phyloP scores from a whole-genome alignment of 2,888 invertebrate genomes.

The Lithodes maja region DNA sequence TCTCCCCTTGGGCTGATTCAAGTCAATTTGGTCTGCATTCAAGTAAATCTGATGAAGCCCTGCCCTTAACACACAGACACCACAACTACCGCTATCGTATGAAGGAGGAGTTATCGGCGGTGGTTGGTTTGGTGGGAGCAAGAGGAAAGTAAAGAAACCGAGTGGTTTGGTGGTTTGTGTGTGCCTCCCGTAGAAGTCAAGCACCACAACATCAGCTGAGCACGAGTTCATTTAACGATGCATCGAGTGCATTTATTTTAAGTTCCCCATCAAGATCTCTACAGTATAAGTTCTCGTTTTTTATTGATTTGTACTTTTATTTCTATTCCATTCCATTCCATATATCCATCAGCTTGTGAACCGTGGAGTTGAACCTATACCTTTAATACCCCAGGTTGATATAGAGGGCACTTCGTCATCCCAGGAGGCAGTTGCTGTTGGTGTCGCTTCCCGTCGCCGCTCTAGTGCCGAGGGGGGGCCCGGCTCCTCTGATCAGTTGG shows the following conservation, averaged over 20 bases:
- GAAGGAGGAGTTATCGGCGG: neutral
- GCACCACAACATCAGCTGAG: neutral
- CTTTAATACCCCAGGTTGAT: constrained; percentile 53
- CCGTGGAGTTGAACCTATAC: constrained; percentile 25
- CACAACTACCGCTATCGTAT: neutral
- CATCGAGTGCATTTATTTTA: neutral
- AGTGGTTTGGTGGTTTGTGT: neutral
- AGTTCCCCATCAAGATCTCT: neutral
- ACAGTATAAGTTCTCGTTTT: neutral
- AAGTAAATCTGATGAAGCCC: no score
- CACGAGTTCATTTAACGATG: constrained; percentile 2
- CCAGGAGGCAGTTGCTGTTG: constrained; percentile 39
- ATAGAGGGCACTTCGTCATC: constrained; percentile 52
- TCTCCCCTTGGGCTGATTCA: no score
- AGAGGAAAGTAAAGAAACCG: neutral
- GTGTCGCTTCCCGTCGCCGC: constrained; percentile 14
- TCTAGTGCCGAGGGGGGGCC: neutral
- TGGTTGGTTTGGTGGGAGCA: neutral
- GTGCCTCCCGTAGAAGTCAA: neutral
- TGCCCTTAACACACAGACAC: no score
- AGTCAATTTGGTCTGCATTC: no score
- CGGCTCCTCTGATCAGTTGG: constrained; percentile 30
- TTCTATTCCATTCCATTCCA: neutral
- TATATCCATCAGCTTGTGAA: neutral
- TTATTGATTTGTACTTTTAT: constrained; percentile 2